These are phyloP conservation scores for Fissipunctia ypsillon DNA, from an alignment of 2,888 invertebrate species.

Conservation along the genomic window DNA sequence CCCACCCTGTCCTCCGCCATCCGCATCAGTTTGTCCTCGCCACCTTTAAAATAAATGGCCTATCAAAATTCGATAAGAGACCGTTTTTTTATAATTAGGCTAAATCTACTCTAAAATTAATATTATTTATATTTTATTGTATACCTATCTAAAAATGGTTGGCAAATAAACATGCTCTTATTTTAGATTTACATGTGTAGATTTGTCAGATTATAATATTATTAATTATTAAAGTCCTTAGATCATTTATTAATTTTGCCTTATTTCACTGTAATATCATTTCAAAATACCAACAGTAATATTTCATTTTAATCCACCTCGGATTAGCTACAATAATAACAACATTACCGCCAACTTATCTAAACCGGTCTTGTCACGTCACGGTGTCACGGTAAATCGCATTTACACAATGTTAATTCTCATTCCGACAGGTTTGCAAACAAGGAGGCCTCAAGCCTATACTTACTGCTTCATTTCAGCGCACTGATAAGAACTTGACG, in stretches of 20 bases:
- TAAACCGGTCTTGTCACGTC: constrained; percentile 57
- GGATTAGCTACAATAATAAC: constrained; percentile 54
- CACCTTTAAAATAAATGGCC: no score
- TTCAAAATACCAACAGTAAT: constrained; percentile 28
- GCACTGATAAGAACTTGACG: constrained; percentile 74
- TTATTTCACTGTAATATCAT: constrained; percentile 4
- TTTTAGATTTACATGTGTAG: background rate
- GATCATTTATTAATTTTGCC: constrained; percentile 4
- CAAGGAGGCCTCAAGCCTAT: constrained; percentile 44
- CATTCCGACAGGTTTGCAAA: constrained; percentile 55
- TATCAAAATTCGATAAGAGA: no score
- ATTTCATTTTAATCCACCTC: constrained; percentile 35
- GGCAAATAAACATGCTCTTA: background rate
- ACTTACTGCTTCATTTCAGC: constrained; percentile 59
- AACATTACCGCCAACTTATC: constrained; percentile 60
- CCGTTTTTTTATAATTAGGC: no score
- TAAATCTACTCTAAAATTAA: no score
- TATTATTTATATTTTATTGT: background rate
- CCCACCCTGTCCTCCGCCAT: background rate
- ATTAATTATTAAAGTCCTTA: background rate
- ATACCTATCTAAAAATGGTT: background rate
- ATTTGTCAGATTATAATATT: background rate
- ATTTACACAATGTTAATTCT: constrained; percentile 59
- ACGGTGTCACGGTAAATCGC: constrained; percentile 57
- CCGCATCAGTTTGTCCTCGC: no score